These are phyloP conservation scores for Timandra comae DNA, from an alignment of 2,888 invertebrate genomes.

Conservation along the genomic window DNA sequence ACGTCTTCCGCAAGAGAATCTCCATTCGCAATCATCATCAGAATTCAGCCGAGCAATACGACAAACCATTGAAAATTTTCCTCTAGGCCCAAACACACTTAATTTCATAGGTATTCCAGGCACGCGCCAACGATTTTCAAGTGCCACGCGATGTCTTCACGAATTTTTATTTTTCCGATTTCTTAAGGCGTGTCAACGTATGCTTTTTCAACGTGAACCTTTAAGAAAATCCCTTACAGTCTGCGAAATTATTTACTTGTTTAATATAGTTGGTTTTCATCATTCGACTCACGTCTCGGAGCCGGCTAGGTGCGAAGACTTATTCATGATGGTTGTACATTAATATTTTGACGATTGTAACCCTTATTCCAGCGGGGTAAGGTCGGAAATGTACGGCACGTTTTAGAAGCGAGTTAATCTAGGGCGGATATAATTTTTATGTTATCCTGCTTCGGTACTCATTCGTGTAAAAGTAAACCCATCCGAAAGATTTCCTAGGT, in stretches of 20 bases:
- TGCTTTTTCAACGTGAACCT: slow-evolving; percentile 23
- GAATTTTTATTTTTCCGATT: slow-evolving; percentile 32
- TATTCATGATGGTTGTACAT: slow-evolving; percentile 27
- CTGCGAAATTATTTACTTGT: slow-evolving; percentile 57
- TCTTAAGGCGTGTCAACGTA: slow-evolving; percentile 29
- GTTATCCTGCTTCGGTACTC: slow-evolving; percentile 10
- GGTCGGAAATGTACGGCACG: slow-evolving; percentile 7
- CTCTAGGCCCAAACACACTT: slow-evolving; percentile 19
- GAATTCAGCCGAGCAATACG: slow-evolving; percentile 18
- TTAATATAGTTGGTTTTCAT: slow-evolving; percentile 38
- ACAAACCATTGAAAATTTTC: slow-evolving; percentile 19
- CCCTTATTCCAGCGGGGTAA: slow-evolving; percentile 8
- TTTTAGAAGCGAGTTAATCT: slow-evolving; percentile 10
- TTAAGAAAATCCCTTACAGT: slow-evolving; percentile 41
- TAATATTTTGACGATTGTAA: slow-evolving; percentile 11
- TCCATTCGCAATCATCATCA: slow-evolving; percentile 15
- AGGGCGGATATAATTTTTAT: slow-evolving; percentile 17
- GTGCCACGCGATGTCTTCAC: slow-evolving; percentile 37
- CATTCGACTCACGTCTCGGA: slow-evolving; percentile 40
- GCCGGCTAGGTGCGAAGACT: slow-evolving; percentile 21
- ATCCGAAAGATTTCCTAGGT: neutral
- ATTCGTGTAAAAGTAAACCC: slow-evolving; percentile 6
- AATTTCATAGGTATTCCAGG: slow-evolving; percentile 31
- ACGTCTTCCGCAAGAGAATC: slow-evolving; percentile 3
- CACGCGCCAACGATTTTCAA: slow-evolving; percentile 58